A percentile compares a stretch with the other conserved stretches of the same genome.
These are phyloP conservation scores for Callopanchax toddi DNA, from an alignment of 2,113 vertebrate species.

Conservation along the genomic window DNA sequence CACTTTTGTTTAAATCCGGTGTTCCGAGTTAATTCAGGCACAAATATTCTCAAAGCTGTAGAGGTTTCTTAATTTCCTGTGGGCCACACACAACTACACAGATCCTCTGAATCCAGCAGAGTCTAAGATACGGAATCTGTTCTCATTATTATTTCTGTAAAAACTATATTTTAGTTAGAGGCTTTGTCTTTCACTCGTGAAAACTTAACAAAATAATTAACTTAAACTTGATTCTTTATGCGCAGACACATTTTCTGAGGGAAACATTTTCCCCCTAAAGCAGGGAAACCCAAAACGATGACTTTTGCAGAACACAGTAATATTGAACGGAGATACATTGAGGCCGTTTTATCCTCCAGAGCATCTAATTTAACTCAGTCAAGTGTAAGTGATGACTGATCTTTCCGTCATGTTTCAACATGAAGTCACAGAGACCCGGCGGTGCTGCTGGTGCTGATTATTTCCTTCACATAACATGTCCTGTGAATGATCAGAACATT, in stretches of 20 bases:
- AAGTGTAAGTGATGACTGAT: conserved; percentile 9
- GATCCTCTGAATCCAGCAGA: conserved; percentile 58
- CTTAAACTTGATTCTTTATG: conserved; percentile 29
- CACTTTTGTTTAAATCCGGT: conserved; percentile 77
- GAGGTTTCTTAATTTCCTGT: conserved; percentile 85
- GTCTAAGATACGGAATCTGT: conserved; percentile 61
- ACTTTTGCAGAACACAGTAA: conserved; percentile 4
- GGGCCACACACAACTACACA: conserved; percentile 79
- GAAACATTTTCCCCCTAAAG: conserved; percentile 4
- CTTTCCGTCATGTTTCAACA: conserved; percentile 6
- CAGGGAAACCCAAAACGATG: neutral
- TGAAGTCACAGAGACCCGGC: neutral
- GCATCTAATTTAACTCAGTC: neutral
- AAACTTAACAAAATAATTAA: conserved; percentile 69
- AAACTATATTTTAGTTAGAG: conserved; percentile 65
- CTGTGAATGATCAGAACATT: neutral
- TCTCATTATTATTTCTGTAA: conserved; percentile 65
- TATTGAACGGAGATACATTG: neutral
- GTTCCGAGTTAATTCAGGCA: conserved; percentile 80
- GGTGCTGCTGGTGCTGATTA: neutral
- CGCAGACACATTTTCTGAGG: conserved; percentile 30
- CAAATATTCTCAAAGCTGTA: conserved; percentile 81
- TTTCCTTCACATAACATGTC: neutral
- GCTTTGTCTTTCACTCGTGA: conserved; percentile 54
- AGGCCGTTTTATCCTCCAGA: conserved; percentile 1